Evolutionary conservation across 2,113 vertebrate species (phyloP).

Genomic region (Dolichotis patagonum): DNA sequence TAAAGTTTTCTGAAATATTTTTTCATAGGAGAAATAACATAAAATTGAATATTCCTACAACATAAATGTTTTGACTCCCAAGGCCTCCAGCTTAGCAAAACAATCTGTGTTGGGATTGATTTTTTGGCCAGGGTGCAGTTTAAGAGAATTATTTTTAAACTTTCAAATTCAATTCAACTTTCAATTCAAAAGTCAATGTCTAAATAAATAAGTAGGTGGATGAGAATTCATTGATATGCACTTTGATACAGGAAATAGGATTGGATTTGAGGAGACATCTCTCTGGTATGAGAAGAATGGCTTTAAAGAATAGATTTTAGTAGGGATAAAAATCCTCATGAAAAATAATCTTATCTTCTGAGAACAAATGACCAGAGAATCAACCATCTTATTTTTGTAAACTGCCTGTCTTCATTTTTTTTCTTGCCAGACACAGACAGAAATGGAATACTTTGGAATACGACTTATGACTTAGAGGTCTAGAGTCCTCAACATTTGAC

Average conservation of each 20-base stretch:
- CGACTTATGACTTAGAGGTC: background rate
- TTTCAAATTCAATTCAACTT: background rate
- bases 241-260: background rate
- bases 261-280: background rate
- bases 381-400: background rate
- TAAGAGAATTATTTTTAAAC: constrained; percentile 59
- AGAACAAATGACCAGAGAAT: constrained; percentile 47
- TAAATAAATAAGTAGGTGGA: constrained; percentile 58
- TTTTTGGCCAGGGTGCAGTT: background rate
- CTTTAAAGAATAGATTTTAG: constrained; percentile 32
- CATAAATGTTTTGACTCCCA: background rate
- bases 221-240: background rate
- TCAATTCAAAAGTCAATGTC: constrained; percentile 21
- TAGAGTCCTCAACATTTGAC: background rate
- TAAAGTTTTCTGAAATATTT: background rate
- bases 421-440: constrained; percentile 56
- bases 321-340: constrained; percentile 8
- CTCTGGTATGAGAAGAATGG: background rate
- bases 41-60: background rate
- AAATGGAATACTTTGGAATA: constrained; percentile 40
- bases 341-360: constrained; percentile 25
- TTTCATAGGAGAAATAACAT: background rate
- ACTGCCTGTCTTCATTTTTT: constrained; percentile 34
- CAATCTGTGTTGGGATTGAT: background rate
- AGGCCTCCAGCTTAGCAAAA: constrained; percentile 54